phyloP scores from a whole-genome alignment of 2,797 vertebrate species.

The Psittacula derbiana region DNA sequence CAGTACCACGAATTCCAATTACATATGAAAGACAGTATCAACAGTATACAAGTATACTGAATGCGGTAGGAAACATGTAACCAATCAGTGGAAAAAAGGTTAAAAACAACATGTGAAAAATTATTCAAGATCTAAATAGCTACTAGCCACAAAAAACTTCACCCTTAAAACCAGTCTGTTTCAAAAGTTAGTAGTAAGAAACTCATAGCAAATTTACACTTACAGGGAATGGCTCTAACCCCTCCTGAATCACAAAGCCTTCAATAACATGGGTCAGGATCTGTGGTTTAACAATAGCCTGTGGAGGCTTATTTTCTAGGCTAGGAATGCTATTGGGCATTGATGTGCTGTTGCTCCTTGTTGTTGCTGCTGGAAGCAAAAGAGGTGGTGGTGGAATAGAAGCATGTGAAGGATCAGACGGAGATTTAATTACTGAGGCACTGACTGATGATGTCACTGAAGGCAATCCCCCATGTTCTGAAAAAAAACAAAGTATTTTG shows the following conservation, averaged over 20 bases:
- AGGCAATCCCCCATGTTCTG: slow-evolving; percentile 77
- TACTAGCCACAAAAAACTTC: not conserved
- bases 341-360: slow-evolving; percentile 80
- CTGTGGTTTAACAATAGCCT: slow-evolving; percentile 86
- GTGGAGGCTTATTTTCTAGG: slow-evolving; percentile 81
- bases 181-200: not conserved
- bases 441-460: slow-evolving; percentile 79
- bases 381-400: slow-evolving; percentile 78
- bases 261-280: slow-evolving; percentile 96
- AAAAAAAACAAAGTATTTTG: slow-evolving; percentile 1
- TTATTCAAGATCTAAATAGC: not conserved
- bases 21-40: not conserved
- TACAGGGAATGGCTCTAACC: slow-evolving; percentile 95
- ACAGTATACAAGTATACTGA: not conserved
- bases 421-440: slow-evolving; percentile 83
- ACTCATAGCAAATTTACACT: slow-evolving; percentile 45
- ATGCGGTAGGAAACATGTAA: not conserved
- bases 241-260: slow-evolving; percentile 97
- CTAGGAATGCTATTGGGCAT: slow-evolving; percentile 76
- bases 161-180: not conserved
- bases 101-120: not conserved
- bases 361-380: slow-evolving; percentile 79
- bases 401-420: slow-evolving; percentile 76
- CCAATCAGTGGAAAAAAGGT: not conserved
- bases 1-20: not conserved